Percentiles rank a stretch among this genome's conserved stretches.
phyloP scores from a whole-genome alignment of 1,140 invertebrate species.

The Trichoplusia ni region DNA sequence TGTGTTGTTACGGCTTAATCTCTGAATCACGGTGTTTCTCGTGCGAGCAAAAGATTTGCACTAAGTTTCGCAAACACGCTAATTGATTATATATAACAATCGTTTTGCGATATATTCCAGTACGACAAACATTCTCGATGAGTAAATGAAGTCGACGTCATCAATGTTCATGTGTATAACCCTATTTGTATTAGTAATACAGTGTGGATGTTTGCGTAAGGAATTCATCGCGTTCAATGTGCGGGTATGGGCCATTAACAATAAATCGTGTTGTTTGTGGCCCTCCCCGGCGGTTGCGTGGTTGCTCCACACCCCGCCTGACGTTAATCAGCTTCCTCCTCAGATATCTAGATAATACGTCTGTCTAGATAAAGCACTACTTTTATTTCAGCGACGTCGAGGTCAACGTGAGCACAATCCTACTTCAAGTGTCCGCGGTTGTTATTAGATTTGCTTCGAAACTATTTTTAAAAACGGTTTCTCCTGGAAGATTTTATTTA shows the following conservation, averaged over 20 bases:
- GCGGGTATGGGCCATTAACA: slow-evolving; percentile 67
- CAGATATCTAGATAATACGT: slow-evolving; percentile 27
- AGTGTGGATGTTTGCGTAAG: slow-evolving; percentile 53
- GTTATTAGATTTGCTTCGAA: slow-evolving; percentile 60
- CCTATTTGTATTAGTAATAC: slow-evolving; percentile 40
- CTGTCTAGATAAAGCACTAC: slow-evolving; percentile 34
- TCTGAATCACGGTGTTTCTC: slow-evolving; percentile 12
- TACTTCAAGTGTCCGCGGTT: slow-evolving; percentile 49
- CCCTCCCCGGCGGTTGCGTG: slow-evolving; percentile 51
- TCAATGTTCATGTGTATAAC: slow-evolving; percentile 23
- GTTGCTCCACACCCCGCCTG: slow-evolving; percentile 59
- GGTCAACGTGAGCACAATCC: slow-evolving; percentile 57
- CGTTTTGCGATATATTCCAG: neutral
- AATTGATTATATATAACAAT: slow-evolving; percentile 29
- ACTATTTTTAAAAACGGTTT: slow-evolving; percentile 45
- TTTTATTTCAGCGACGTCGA: slow-evolving; percentile 55
- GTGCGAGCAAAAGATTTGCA: slow-evolving; percentile 5
- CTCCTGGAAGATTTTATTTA: slow-evolving; percentile 27
- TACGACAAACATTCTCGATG: slow-evolving; percentile 20
- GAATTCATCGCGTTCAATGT: slow-evolving; percentile 69
- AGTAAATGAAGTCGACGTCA: slow-evolving; percentile 21
- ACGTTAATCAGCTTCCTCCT: slow-evolving; percentile 74
- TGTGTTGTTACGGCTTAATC: slow-evolving; percentile 50
- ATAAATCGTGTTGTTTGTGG: slow-evolving; percentile 73
- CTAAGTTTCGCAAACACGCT: slow-evolving; percentile 12